Percentiles rank a stretch among this genome's conserved stretches.
phyloP scores from a whole-genome alignment of 92 coral and sea anemone species.

The Bergia puertoricense region DNA sequence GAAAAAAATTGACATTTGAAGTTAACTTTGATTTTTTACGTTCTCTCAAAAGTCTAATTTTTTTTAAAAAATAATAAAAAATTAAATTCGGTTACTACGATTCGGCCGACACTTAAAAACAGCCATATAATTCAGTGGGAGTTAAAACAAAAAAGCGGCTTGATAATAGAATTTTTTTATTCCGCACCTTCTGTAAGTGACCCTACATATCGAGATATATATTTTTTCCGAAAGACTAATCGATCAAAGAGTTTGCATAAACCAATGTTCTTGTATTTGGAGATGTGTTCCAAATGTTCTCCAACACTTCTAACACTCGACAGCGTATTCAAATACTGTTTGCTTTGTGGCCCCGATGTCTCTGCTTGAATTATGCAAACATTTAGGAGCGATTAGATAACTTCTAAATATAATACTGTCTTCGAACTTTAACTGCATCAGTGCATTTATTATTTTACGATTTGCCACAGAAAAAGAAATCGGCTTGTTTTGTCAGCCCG shows the following conservation, averaged over 20 bases:
- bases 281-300: neutral
- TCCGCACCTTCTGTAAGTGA: neutral
- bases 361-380: constrained; percentile 69
- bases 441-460: constrained; percentile 9
- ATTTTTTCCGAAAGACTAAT: neutral
- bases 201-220: neutral
- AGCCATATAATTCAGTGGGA: constrained; percentile 31
- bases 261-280: neutral
- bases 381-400: constrained; percentile 59
- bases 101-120: constrained; percentile 11
- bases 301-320: constrained; percentile 24
- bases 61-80: no score
- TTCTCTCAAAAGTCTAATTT: neutral
- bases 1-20: neutral
- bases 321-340: constrained; percentile 56
- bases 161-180: neutral
- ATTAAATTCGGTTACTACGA: constrained; percentile 25
- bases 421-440: neutral
- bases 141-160: neutral
- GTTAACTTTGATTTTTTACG: neutral
- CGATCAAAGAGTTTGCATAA: constrained; percentile 4
- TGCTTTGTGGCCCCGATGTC: constrained; percentile 46
- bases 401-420: constrained; percentile 63
- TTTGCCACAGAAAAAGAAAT: neutral
- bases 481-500: neutral